Evolutionary conservation across 2,888 invertebrate species (phyloP).

Genomic region (Graphium colonna): DNA sequence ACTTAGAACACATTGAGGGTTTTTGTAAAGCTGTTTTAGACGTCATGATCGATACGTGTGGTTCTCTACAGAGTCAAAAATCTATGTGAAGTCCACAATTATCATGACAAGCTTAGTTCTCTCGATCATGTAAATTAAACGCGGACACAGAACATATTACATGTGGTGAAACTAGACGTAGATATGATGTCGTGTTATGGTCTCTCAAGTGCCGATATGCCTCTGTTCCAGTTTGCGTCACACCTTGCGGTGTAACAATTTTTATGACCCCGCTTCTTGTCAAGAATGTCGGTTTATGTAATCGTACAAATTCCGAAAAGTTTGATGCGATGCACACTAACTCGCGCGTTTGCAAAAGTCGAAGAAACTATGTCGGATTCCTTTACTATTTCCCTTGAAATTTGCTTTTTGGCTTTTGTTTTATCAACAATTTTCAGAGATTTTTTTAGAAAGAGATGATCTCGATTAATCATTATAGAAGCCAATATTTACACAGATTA

Average conservation of each 20-base stretch:
- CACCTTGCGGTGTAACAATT: slow-evolving; percentile 5
- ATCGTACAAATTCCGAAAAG: slow-evolving; percentile 9
- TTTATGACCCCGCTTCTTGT: slow-evolving; percentile 12
- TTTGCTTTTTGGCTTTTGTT: neutral
- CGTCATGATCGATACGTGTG: too few relatives aligned
- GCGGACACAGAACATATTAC: neutral
- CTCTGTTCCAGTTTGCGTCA: slow-evolving; percentile 11
- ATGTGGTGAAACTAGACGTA: slow-evolving; percentile 2
- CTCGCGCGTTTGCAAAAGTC: neutral
- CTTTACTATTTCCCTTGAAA: neutral
- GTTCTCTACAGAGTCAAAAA: too few relatives aligned
- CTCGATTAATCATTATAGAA: too few relatives aligned
- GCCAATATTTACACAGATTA: too few relatives aligned
- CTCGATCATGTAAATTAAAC: too few relatives aligned
- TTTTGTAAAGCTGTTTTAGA: too few relatives aligned
- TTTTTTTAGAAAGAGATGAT: neutral
- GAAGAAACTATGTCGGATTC: neutral
- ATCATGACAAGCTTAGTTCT: too few relatives aligned
- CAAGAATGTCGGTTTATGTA: slow-evolving; percentile 12
- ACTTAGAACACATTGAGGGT: too few relatives aligned
- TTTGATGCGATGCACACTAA: neutral
- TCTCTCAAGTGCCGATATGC: slow-evolving; percentile 1
- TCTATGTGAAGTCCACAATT: too few relatives aligned
- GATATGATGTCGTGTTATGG: slow-evolving; percentile 7
- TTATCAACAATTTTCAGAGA: neutral